Base-by-base conservation (phyloP, 2,113 vertebrate genomes). In the Carettochelys insculpta region DNA sequence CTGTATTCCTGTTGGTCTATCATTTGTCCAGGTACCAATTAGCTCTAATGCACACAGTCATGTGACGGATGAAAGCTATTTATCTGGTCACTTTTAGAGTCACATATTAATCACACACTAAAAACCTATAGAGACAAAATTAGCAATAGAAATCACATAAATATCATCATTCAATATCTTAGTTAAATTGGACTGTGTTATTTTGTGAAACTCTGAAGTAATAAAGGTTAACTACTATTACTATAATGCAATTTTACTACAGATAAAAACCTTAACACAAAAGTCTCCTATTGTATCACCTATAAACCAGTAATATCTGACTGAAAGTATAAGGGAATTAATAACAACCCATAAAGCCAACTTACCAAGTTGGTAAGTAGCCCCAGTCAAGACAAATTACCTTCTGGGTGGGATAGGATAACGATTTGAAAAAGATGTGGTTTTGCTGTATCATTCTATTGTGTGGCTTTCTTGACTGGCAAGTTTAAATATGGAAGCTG, bases 41-140 rank as follows among this genome's bases (percentile, higher is more conserved):
- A 87, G 50, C 75, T 38, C 86, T 83, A 17, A 77, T 85, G 12
- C n/a, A 77, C 56, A 11, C 38, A 3, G 0, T 92, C 50, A 79
- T 34, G 10, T 79, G 6, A 12, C 65, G 5, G n/a, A 41, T 71
- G 47, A 75, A n/a, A 83, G 38, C 8, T 11, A 91, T 94, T 85
- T 24, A 68, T 73, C 22, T 38, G 20, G n/a, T n/a, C n/a, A 19
- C 22, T 73, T 73, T 73, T 10, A 43, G 43, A 43, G 24, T 43
- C 29, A 25, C 29, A 13, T 48, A 61, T 52, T 48, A 83, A 16
- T 11, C 83, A 11, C 41, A 25, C 47, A 76, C 61, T 85, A 51
- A 82, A 58, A 91, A 48, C 5, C 11, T 77, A 27, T n/a, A 54
- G 77, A 93, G 77, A 53, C 77, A 90, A 96, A 77, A 13, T 71